Conservation (phyloP, 1,140 invertebrate species). For the Phthorimaea operculella region DNA sequence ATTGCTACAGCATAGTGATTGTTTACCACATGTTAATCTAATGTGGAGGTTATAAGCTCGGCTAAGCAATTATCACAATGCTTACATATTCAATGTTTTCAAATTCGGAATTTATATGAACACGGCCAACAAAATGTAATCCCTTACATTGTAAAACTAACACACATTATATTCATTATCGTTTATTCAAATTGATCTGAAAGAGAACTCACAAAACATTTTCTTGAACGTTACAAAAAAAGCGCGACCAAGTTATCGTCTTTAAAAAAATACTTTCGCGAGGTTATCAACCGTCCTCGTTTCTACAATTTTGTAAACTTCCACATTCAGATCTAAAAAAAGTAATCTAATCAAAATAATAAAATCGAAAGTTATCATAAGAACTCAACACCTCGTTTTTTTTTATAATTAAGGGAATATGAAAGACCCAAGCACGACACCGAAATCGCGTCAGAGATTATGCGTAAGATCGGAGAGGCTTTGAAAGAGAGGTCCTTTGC, state of each 20-base stretch:
- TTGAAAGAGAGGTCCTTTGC: too few relatives aligned
- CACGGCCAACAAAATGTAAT: constrained; percentile 21
- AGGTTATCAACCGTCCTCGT: neutral
- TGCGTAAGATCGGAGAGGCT: too few relatives aligned
- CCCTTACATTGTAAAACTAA: constrained; percentile 31
- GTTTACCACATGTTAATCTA: neutral
- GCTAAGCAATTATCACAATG: neutral
- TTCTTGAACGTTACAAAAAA: neutral
- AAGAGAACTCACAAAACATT: constrained; percentile 50
- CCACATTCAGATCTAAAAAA: constrained; percentile 52
- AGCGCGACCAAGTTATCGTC: neutral
- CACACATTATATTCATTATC: constrained; percentile 38
- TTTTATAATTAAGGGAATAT: neutral
- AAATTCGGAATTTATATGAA: constrained; percentile 3
- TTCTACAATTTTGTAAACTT: constrained; percentile 36
- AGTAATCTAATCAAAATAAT: constrained; percentile 31
- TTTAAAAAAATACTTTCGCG: constrained; percentile 1
- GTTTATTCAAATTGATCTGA: constrained; percentile 52
- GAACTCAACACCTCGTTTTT: neutral
- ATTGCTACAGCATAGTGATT: neutral
- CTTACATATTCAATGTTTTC: neutral
- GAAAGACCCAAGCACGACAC: too few relatives aligned
- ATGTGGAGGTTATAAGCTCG: neutral
- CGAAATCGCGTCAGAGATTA: too few relatives aligned
- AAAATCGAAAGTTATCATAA: constrained; percentile 13